Percentiles rank a stretch among this genome's conserved stretches.
Conservation (phyloP, 2,113 vertebrate species). For the Phocoena sinus region DNA sequence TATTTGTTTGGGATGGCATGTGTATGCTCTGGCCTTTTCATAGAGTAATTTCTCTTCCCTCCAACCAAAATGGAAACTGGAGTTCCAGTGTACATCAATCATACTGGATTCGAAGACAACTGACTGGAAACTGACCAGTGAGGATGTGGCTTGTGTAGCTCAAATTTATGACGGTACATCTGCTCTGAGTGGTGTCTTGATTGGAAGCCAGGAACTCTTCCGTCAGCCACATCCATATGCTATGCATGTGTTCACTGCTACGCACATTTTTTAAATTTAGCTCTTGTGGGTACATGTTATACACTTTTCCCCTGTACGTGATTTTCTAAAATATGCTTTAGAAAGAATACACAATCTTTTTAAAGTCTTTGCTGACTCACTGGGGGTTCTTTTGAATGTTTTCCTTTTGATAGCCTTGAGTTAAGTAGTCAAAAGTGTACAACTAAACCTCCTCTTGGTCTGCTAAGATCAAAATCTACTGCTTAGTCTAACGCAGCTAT, state of each 20-base stretch:
- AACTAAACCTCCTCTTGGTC: conserved; percentile 19
- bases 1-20: neutral
- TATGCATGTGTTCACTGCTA: conserved; percentile 81
- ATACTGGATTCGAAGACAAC: conserved; percentile 69
- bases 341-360: conserved; percentile 78
- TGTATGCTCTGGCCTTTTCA: neutral
- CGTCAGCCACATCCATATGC: conserved; percentile 81
- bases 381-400: conserved; percentile 37
- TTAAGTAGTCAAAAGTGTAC: conserved; percentile 45
- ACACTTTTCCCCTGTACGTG: conserved; percentile 75
- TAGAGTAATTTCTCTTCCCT: conserved; percentile 18
- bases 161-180: conserved; percentile 78
- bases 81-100: conserved; percentile 33
- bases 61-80: conserved; percentile 39
- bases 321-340: conserved; percentile 68
- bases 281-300: conserved; percentile 81
- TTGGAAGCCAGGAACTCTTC: conserved; percentile 78
- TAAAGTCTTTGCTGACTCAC: conserved; percentile 60
- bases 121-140: conserved; percentile 73
- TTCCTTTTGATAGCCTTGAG: conserved; percentile 50
- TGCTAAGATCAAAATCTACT: conserved; percentile 31
- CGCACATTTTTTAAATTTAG: conserved; percentile 84
- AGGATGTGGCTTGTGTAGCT: conserved; percentile 77
- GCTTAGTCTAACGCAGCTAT: neutral
- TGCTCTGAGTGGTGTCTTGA: conserved; percentile 82